phyloP scores from a whole-genome alignment of 2,888 invertebrate genomes.

The Endotricha flammealis region DNA sequence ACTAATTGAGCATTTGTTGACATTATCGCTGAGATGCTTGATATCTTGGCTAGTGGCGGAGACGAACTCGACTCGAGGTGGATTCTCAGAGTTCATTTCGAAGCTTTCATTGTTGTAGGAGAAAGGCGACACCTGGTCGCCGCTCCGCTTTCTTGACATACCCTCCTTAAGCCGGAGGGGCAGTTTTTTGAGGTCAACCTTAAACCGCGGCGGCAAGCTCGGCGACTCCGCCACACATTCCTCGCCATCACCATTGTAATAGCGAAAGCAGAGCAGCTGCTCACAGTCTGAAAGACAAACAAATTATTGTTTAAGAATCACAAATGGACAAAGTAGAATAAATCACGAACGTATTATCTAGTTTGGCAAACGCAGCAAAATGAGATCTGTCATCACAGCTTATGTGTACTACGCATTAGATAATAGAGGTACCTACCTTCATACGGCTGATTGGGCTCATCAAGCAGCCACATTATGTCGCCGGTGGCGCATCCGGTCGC shows the following conservation, averaged over 20 bases:
- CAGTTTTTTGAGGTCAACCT: slow-evolving; percentile 79
- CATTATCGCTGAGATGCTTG: slow-evolving; percentile 69
- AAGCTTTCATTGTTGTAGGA: slow-evolving; percentile 73
- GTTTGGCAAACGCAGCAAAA: neutral
- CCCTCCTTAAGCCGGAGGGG: slow-evolving; percentile 76
- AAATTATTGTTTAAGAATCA: slow-evolving; percentile 9
- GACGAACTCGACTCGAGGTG: slow-evolving; percentile 59
- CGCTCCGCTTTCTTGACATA: slow-evolving; percentile 68
- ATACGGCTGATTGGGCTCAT: slow-evolving; percentile 81
- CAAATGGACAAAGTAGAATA: slow-evolving; percentile 1
- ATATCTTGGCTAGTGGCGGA: slow-evolving; percentile 63
- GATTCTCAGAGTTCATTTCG: slow-evolving; percentile 69
- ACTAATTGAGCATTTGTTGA: slow-evolving; percentile 78
- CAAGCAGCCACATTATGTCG: slow-evolving; percentile 84
- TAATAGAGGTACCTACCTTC: slow-evolving; percentile 77
- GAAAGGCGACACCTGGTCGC: slow-evolving; percentile 67
- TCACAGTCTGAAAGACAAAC: slow-evolving; percentile 79
- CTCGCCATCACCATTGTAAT: slow-evolving; percentile 81
- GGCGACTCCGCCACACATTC: slow-evolving; percentile 82
- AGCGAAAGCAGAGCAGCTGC: slow-evolving; percentile 83
- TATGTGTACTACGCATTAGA: slow-evolving; percentile 12
- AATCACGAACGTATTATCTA: neutral
- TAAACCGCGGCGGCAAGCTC: slow-evolving; percentile 58
- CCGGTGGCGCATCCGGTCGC: slow-evolving; percentile 77
- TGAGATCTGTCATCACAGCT: slow-evolving; percentile 2